A percentile compares a stretch with the other conserved stretches of the same genome.
Evolutionary conservation across 2,888 invertebrate genomes (phyloP).

Genomic region (Thymelicus lineola): DNA sequence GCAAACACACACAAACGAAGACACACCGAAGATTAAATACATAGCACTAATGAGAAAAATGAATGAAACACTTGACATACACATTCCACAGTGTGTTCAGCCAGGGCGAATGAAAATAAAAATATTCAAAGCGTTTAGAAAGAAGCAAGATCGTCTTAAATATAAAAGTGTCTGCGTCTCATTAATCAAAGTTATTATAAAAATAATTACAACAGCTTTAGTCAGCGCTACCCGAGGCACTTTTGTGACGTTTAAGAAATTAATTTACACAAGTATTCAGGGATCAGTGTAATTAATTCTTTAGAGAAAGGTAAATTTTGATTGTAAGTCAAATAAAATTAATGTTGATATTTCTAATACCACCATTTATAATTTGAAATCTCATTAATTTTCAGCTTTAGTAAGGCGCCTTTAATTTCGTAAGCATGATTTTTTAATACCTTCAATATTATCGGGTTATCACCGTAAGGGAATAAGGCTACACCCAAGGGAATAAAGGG

Average conservation of each 20-base stretch:
- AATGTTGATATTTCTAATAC: neutral
- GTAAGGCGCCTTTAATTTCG: slow-evolving; percentile 6
- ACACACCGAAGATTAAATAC: slow-evolving; percentile 12
- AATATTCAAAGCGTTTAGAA: slow-evolving; percentile 29
- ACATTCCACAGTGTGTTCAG: slow-evolving; percentile 29
- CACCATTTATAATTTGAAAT: neutral
- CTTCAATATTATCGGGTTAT: slow-evolving; percentile 3
- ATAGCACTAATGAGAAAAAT: slow-evolving; percentile 6
- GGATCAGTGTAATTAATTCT: slow-evolving; percentile 28
- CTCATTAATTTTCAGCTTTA: slow-evolving; percentile 3
- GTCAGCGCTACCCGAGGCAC: slow-evolving; percentile 14
- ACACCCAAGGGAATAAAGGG: slow-evolving; percentile 53
- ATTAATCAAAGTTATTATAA: slow-evolving; percentile 31
- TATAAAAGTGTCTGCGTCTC: slow-evolving; percentile 20
- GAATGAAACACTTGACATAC: slow-evolving; percentile 5
- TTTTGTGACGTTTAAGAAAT: slow-evolving; percentile 23
- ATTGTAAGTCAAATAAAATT: neutral
- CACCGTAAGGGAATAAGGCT: slow-evolving; percentile 24
- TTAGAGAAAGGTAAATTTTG: neutral
- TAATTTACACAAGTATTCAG: slow-evolving; percentile 23
- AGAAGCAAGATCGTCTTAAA: slow-evolving; percentile 27
- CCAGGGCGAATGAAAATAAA: slow-evolving; percentile 27
- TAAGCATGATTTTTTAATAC: slow-evolving; percentile 9
- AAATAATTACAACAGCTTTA: slow-evolving; percentile 28
- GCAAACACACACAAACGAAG: slow-evolving; percentile 20